These are phyloP conservation scores for Camponotus floridanus DNA, from an alignment of 1,140 invertebrate genomes.

Conservation along the genomic window DNA sequence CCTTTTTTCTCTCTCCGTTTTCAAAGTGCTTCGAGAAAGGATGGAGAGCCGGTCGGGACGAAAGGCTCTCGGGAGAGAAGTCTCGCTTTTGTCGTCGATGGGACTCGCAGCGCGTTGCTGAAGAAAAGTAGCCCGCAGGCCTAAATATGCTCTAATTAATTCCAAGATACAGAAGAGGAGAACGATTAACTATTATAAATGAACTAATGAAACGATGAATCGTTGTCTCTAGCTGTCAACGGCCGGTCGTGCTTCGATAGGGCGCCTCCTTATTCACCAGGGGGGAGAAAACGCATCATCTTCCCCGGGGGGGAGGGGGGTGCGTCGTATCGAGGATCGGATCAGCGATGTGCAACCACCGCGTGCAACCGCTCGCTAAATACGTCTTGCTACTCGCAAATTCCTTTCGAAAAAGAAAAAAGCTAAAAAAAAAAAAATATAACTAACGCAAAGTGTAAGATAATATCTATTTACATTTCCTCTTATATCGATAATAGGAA, in stretches of 20 bases:
- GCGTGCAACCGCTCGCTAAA: constrained; percentile 15
- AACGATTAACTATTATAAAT: constrained; percentile 37
- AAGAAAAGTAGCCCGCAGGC: constrained; percentile 83
- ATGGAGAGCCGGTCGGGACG: not conserved
- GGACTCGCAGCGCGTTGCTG: constrained; percentile 78
- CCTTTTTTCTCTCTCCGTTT: constrained; percentile 43
- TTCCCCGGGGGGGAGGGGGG: not conserved
- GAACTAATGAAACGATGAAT: constrained; percentile 3
- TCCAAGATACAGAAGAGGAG: constrained; percentile 39
- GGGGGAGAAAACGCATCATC: not conserved
- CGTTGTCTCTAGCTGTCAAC: constrained; percentile 16
- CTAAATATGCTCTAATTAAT: constrained; percentile 83
- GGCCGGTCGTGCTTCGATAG: constrained; percentile 17
- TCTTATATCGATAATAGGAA: too few relatives aligned
- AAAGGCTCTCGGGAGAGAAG: constrained; percentile 15
- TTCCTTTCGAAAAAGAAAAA: not conserved
- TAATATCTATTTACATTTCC: too few relatives aligned
- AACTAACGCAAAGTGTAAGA: too few relatives aligned
- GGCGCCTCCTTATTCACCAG: not conserved
- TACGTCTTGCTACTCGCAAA: not conserved
- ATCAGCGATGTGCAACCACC: constrained; percentile 37
- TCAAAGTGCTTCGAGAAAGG: not conserved
- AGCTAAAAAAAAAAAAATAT: too few relatives aligned
- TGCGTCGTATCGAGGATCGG: not conserved
- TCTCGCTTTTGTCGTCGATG: constrained; percentile 73